Percentiles rank a stretch among this genome's conserved stretches.
Evolutionary conservation across 2,888 invertebrate species (phyloP).

Genomic region (Eupithecia pulchellata): DNA sequence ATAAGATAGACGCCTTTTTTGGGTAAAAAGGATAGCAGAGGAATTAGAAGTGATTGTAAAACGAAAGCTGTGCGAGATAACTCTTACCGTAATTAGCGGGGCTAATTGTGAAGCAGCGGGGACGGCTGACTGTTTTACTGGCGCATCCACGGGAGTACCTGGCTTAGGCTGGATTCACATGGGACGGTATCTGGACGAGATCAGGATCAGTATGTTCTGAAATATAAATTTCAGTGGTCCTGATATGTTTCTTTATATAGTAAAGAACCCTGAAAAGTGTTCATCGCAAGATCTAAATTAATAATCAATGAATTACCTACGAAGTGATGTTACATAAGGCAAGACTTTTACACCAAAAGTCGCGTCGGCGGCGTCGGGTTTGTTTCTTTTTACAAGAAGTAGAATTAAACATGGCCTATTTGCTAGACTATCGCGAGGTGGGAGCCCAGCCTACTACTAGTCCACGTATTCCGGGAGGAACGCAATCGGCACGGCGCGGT

Average conservation of each 20-base stretch:
- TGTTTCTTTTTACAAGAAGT: neutral
- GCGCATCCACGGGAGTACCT: constrained; percentile 35
- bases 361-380: too few relatives aligned
- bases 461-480: constrained; percentile 59
- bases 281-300: neutral
- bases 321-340: neutral
- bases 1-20: too few relatives aligned
- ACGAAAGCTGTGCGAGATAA: constrained; percentile 45
- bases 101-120: constrained; percentile 62
- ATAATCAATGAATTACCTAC: neutral
- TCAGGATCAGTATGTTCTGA: neutral
- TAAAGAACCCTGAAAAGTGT: neutral
- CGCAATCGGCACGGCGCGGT: constrained; percentile 79
- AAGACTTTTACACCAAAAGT: neutral
- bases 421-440: constrained; percentile 1
- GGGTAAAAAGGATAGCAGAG: neutral
- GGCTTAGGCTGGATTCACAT: constrained; percentile 28
- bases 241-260: neutral
- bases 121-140: constrained; percentile 49
- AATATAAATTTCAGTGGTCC: neutral
- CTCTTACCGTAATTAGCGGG: constrained; percentile 58
- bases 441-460: constrained; percentile 19
- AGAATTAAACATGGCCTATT: neutral
- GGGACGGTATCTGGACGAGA: constrained; percentile 7
- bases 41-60: constrained; percentile 15